Evolutionary conservation across 2,888 invertebrate genomes (phyloP).

Genomic region (Drosophila histrio): DNA sequence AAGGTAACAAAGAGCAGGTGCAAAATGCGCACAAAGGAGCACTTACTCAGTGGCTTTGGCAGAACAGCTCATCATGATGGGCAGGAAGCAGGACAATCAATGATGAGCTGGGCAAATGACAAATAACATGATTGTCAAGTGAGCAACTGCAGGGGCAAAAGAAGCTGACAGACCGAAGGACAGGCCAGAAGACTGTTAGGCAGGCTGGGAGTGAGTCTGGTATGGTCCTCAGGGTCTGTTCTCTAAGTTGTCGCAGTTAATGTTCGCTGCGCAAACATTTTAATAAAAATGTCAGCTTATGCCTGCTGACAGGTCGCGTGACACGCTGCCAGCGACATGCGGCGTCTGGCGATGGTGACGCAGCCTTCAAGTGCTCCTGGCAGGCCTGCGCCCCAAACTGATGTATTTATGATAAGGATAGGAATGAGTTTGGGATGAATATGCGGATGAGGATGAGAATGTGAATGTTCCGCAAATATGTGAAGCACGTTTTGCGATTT

Average conservation of each 20-base stretch:
- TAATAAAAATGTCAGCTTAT: constrained; percentile 82
- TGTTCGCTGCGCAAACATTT: constrained; percentile 73
- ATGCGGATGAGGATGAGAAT: constrained; percentile 6
- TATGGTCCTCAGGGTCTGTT: constrained; percentile 20
- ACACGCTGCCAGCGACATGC: constrained; percentile 76
- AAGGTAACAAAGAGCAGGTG: constrained; percentile 55
- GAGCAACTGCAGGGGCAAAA: constrained; percentile 39
- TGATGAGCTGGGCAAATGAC: constrained; percentile 45
- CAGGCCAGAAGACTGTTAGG: background rate
- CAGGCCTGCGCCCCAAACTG: constrained; percentile 46
- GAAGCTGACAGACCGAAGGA: background rate
- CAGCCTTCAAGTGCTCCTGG: constrained; percentile 57
- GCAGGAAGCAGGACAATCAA: constrained; percentile 40
- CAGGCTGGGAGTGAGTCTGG: background rate
- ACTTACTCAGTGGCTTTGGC: constrained; percentile 62
- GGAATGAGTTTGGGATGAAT: constrained; percentile 20
- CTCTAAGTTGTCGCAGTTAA: constrained; percentile 61
- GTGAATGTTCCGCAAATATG: constrained; percentile 55
- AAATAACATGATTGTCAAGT: constrained; percentile 59
- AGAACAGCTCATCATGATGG: constrained; percentile 35
- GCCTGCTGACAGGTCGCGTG: constrained; percentile 78
- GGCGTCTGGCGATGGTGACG: constrained; percentile 51
- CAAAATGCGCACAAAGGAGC: constrained; percentile 72
- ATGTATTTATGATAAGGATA: constrained; percentile 74
- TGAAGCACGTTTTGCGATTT: constrained; percentile 79